Base-by-base conservation (phyloP, 2,888 invertebrate species). In the Heteromyza rotundicornis region DNA sequence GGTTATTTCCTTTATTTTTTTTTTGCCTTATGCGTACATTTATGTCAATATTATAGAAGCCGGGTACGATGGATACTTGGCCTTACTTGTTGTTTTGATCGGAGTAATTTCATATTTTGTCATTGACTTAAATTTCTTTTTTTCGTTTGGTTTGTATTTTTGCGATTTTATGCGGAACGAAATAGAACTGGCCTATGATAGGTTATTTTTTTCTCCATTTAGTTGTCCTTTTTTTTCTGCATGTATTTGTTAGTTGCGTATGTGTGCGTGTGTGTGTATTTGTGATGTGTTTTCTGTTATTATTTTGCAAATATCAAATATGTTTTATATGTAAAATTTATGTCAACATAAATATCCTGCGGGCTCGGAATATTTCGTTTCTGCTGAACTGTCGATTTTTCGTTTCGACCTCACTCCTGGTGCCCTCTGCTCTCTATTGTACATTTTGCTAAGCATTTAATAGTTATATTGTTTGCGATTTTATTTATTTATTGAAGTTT, bases 181-280 rank as follows among this genome's bases (percentile, higher is more conserved):
- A 5, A 32, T 32, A 32, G 12, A 32, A 32, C 12, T 32, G n/a
- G n/a, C n/a, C n/a, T n/a, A n/a, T n/a, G n/a, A 27, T 27, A 7
- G 27, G 27, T 27, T 7, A 27, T 27, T 27, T 27, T 10, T 5
- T 27, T 27, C 10, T 27, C 10, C 27, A 7, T 27, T 27, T 27
- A 7, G 27, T 27, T 27, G 27, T 27, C 8, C 32, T 32, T 12
- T 40, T 40, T 10, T 40, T 40, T 47, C 19, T 64, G 47, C 55
- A 64, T 62, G 47, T 61, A 50, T 57, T 35, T 63, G 47, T 35
- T 40, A 53, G 27, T 35, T 60, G 54, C 55, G 35, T 62, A 27
- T 53, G 52, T 50, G 35, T 53, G 7, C 47, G 49, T 59, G 20
- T 20, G 32, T 51, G 24, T n/a, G 20, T 47, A 20, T 19, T 7